Evolutionary conservation across 2,888 invertebrate species (phyloP).

Genomic region (Noctua comes): DNA sequence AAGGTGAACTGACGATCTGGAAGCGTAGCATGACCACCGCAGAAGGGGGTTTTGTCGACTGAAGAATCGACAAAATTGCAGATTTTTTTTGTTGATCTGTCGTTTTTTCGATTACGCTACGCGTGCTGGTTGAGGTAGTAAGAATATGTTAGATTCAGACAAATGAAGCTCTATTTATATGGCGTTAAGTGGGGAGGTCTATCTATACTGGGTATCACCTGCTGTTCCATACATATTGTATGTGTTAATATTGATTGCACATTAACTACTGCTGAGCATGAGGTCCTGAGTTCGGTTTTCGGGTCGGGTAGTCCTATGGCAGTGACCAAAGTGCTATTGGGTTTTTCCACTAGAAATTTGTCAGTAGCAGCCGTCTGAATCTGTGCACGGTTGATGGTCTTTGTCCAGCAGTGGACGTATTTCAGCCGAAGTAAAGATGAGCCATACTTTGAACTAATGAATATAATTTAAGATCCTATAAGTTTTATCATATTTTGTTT

Average conservation of each 20-base stretch:
- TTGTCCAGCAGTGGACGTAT: background rate
- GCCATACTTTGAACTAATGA: background rate
- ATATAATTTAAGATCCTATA: background rate
- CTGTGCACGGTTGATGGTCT: background rate
- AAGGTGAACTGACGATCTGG: background rate
- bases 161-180: background rate
- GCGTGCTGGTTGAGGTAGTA: no score
- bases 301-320: background rate
- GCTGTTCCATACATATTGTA: background rate
- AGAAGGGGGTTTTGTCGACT: no score
- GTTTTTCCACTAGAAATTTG: background rate
- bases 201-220: background rate
- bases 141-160: background rate
- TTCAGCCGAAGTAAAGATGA: background rate
- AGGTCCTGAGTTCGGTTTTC: background rate
- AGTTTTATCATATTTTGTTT: background rate
- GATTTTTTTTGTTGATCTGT: no score
- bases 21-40: no score
- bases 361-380: background rate
- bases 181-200: background rate
- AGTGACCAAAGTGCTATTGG: background rate
- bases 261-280: background rate
- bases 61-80: no score
- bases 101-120: no score
- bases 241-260: background rate